Conservation (phyloP, 2,888 invertebrate species). For the Cotesia congregata region DNA sequence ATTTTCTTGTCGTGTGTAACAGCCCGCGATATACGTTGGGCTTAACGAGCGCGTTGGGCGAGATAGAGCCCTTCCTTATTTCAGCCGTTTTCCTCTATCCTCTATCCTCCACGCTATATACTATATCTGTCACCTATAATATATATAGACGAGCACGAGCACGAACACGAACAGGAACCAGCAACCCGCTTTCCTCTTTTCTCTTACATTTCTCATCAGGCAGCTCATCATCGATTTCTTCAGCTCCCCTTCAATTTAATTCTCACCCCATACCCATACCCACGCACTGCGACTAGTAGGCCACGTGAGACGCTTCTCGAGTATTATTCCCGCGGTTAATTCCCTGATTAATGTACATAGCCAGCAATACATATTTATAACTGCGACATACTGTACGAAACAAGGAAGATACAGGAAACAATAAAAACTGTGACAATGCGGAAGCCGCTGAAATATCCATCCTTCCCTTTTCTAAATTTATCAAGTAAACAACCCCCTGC, state of each 20-base stretch:
- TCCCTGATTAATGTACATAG: slow-evolving; percentile 7
- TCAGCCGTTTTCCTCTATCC: neutral
- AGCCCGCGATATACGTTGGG: slow-evolving; percentile 23
- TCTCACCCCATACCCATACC: neutral
- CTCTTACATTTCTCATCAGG: slow-evolving; percentile 9
- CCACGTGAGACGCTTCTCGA: neutral
- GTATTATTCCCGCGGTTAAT: slow-evolving; percentile 15
- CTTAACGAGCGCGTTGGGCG: slow-evolving; percentile 9
- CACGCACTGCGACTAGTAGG: neutral
- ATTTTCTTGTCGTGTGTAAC: slow-evolving; percentile 22
- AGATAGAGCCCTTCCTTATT: slow-evolving; percentile 20
- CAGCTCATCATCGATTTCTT: slow-evolving; percentile 14
- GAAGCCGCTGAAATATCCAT: no score
- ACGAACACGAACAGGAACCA: neutral
- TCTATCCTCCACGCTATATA: neutral
- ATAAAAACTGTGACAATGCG: neutral
- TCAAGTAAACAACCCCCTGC: no score
- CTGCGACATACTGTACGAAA: neutral
- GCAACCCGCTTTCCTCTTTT: neutral
- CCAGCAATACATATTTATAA: neutral
- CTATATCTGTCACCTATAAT: neutral
- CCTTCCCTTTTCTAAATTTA: no score
- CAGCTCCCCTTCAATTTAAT: slow-evolving; percentile 13
- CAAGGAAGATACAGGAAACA: neutral
- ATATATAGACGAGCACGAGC: neutral